Base-by-base conservation (phyloP, 2,113 vertebrate species). In the Lota lota region DNA sequence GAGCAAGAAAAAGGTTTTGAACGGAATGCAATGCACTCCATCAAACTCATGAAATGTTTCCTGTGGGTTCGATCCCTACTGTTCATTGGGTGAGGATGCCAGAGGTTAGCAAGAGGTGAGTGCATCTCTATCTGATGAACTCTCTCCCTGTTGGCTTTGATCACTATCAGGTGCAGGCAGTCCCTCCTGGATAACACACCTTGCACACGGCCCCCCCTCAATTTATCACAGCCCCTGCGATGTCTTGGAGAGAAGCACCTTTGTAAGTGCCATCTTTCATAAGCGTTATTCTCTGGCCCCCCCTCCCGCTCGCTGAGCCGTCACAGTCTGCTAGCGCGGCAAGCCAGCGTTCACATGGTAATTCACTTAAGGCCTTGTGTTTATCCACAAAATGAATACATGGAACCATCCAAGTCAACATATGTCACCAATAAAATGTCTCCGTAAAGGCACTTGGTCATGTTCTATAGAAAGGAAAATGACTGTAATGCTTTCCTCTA, bases 211-310 rank as follows among this genome's bases (percentile, higher is more conserved):
- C 73, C 72, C 78, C 11, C 53, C 61, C 77, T 77, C 77, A 87
- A 92, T 92, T 88, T 79, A 90, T 92, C 91, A 92, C 89, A 63
- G 73, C 62, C 83, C 80, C 82, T 80, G 79, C 88, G 87, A 89
- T 78, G 87, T 87, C 88, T 58, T 51, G 73, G 80, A 90, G 85
- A 91, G 90, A 88, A 91, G 22, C 87, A 79, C 82, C 66, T 74
- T 83, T 75, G 63, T 75, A 79, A 72, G 82, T 83, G 79, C 86
- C 89, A 91, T 91, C 77, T 72, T 87, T 92, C 89, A 91, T 81
- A 10, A 47, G 40, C 12, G 40, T 47, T 47, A 47, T 14, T 5
- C 40, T 11, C 40, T 8, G 40, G 10, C 40, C 40, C 10, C 40
- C 40, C 40, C 40, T 14, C 40, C 40, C 10, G 10, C 40, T 33